Base-by-base conservation (phyloP, 2,113 vertebrate species). In the Paramisgurnus dabryanus region DNA sequence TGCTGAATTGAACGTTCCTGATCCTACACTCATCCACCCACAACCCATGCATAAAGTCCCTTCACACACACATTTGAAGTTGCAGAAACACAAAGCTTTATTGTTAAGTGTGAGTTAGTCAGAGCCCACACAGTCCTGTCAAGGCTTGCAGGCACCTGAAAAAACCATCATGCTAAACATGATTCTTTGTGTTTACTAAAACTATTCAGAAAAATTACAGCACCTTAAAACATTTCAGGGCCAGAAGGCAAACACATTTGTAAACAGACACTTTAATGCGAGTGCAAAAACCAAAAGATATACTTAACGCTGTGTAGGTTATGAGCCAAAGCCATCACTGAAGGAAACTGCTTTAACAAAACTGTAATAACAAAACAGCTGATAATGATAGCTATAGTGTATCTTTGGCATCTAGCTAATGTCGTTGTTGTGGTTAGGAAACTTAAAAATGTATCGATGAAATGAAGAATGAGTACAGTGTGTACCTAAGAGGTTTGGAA, bases 31-130 rank as follows among this genome's bases (percentile, higher is more conserved):
- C 68, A 70, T 47, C 10, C 68, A 39, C 67, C 47, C 27, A 34
- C 27, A 34, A 53, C 67, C 50, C 67, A 17, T 70, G 34, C 22
- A 70, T 9, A 53, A 22, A 34, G 13, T 70, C 68, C 22, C 27
- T 70, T 17, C 74, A 73, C 71, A 45, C 43, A 58, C 72, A 75
- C 73, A 76, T 8, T 81, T 65, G n/a, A 5, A 75, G 81, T 67
- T 34, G 34, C n/a, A 76, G 66, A 77, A 34, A 76, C 58, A 83
- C 80, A 85, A 85, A 83, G 84, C 53, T 74, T 69, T 75, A 77
- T 83, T 80, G 69, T 85, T 80, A 67, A 79, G 60, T 72, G 41
- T 3, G 72, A 78, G 74, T 61, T 60, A 63, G 76, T 79, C 60
- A 53, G 10, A 70, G 66, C 65, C 74, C 12, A 57, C 60, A 77